phyloP scores from a whole-genome alignment of 2,797 vertebrate genomes.

The Morelia viridis region DNA sequence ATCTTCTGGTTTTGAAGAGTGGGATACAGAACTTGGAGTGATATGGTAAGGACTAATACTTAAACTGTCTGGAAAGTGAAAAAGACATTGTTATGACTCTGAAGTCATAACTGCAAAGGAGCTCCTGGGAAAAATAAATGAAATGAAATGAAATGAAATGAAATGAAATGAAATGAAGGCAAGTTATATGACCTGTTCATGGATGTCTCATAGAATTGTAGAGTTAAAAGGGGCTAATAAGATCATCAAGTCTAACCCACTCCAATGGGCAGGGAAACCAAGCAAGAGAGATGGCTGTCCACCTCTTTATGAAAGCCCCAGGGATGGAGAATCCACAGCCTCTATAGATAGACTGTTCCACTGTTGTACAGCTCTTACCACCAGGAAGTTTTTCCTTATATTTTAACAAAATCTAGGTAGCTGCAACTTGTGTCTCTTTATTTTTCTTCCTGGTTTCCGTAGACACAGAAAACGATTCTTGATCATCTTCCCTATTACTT shows the following conservation, averaged over 20 bases:
- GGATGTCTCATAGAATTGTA: neutral
- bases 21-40: conserved; percentile 17
- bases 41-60: conserved; percentile 14
- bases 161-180: too few species aligned
- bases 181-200: neutral
- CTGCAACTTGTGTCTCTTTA: neutral
- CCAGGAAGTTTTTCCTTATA: neutral
- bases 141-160: too few species aligned
- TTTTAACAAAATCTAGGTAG: neutral
- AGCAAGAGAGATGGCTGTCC: neutral
- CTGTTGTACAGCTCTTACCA: neutral
- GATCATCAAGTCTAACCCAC: neutral
- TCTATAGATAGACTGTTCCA: neutral
- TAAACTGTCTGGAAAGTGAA: neutral
- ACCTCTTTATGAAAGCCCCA: neutral
- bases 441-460: neutral
- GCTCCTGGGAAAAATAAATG: neutral
- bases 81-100: neutral
- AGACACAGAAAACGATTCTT: neutral
- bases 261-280: neutral
- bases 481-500: neutral
- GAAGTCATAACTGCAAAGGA: neutral
- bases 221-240: neutral
- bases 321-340: neutral
- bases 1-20: conserved; percentile 72